These are phyloP conservation scores for Thymelicus sylvestris DNA, from an alignment of 2,888 invertebrate species.

Conservation along the genomic window DNA sequence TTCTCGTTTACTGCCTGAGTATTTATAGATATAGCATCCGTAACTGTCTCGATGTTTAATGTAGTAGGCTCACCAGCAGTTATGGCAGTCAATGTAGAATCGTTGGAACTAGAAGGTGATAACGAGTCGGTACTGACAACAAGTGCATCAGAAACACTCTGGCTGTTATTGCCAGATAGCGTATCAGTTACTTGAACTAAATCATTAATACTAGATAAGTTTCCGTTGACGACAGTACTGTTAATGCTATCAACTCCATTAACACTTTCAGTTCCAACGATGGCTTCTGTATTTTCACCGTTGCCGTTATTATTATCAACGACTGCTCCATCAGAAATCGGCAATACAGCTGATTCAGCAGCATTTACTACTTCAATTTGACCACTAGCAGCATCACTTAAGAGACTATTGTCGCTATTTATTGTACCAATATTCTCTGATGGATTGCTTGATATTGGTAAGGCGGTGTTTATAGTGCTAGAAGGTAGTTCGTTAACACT, in stretches of 20 bases:
- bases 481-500: background rate
- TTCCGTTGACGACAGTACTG: no score
- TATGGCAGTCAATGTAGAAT: background rate
- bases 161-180: background rate
- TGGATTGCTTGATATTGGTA: background rate
- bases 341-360: no score
- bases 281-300: no score
- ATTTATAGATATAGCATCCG: constrained; percentile 20
- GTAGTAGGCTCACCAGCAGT: background rate
- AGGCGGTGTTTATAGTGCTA: background rate
- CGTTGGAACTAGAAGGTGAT: background rate
- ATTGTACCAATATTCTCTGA: background rate
- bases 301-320: background rate
- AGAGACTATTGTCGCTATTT: background rate
- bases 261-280: no score
- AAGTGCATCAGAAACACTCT: background rate
- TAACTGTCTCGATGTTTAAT: background rate
- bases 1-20: constrained; percentile 7
- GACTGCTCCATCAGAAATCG: no score
- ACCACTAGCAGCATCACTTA: background rate
- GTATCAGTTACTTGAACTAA: background rate
- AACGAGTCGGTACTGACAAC: background rate
- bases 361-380: background rate
- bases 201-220: background rate
- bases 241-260: no score